Base-by-base conservation (phyloP, 2,113 vertebrate species). In the Elachura formosa region DNA sequence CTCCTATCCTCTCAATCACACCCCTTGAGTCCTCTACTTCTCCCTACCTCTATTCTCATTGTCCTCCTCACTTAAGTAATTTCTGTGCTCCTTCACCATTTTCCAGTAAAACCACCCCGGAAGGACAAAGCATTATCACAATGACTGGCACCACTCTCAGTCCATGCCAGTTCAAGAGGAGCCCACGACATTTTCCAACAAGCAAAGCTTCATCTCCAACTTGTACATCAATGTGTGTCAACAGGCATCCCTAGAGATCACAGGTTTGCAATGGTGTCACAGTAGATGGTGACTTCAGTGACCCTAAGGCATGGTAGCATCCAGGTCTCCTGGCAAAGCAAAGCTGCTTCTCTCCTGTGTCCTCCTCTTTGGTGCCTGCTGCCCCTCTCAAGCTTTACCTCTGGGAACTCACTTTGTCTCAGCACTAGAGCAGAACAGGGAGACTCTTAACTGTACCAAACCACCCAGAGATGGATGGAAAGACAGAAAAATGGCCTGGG, bases 181-280 rank as follows among this genome's bases (percentile, higher is more conserved):
- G 33, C 17, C 63, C 34, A 28, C 28, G 36, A 59, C 21, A 46
- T 59, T 49, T 54, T 12, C 41, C 36, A 68, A 52, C 34, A 51
- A 72, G 18, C 22, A 52, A 40, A 83, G 33, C 29, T 31, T 41
- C 14, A 49, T n/a, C 7, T 73, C 20, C 73, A 77, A 5, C 38
- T 84, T 46, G 11, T 2, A 14, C 45, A 63, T 3, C 49, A 3
- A 3, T 0, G 2, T 11, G 26, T 36, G 34, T 3, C 21, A 15
- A 4, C 25, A 69, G 48, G 6, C 2, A 5, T 5, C 20, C 59
- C 5, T 1, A 12, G 36, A 45, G 66, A 46, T 4, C 48, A 21
- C n/a, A 36, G 61, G 33, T 51, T 12, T 78, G 73, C 48, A 69
- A 2, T 2, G 10, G 31, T 20, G 36, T 2, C 55, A 51, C 46